These are phyloP conservation scores for Triops longicaudatus DNA, from an alignment of 1,140 invertebrate species.

Conservation along the genomic window DNA sequence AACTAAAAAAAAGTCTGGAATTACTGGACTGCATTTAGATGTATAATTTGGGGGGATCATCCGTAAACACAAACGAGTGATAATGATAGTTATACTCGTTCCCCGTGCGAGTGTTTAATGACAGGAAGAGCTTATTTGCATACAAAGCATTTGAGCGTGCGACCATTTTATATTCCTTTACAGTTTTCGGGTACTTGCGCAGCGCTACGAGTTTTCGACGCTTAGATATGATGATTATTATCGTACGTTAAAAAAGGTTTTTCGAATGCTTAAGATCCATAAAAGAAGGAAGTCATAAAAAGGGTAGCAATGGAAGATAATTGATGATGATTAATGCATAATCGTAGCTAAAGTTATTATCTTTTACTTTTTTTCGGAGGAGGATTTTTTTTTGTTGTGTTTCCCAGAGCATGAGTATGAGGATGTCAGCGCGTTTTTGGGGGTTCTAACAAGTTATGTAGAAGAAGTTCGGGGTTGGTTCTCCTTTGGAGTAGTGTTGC, in stretches of 20 bases:
- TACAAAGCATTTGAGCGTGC: slow-evolving; percentile 14
- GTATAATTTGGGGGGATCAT: slow-evolving; percentile 1
- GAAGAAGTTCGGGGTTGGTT: background rate
- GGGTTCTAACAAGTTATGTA: background rate
- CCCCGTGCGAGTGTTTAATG: slow-evolving; percentile 10
- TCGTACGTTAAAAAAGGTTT: background rate
- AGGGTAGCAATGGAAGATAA: slow-evolving; percentile 7
- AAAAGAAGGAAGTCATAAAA: slow-evolving; percentile 3
- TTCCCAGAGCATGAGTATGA: background rate
- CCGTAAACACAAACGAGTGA: slow-evolving; percentile 7
- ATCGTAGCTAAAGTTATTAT: slow-evolving; percentile 13
- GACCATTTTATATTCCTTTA: background rate
- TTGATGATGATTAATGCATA: slow-evolving; percentile 4
- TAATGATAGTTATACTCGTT: slow-evolving; percentile 7
- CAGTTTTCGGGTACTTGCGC: background rate
- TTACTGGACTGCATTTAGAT: background rate
- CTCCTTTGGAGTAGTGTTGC: background rate
- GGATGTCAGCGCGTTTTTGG: slow-evolving; percentile 6
- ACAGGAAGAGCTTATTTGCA: slow-evolving; percentile 15
- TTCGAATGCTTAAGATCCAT: background rate
- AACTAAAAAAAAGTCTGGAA: background rate
- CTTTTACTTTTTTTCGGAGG: background rate
- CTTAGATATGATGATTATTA: slow-evolving; percentile 3
- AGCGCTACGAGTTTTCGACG: background rate
- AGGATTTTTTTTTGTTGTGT: background rate